phyloP scores from a whole-genome alignment of 2,888 invertebrate species.

The Drepana falcataria region DNA sequence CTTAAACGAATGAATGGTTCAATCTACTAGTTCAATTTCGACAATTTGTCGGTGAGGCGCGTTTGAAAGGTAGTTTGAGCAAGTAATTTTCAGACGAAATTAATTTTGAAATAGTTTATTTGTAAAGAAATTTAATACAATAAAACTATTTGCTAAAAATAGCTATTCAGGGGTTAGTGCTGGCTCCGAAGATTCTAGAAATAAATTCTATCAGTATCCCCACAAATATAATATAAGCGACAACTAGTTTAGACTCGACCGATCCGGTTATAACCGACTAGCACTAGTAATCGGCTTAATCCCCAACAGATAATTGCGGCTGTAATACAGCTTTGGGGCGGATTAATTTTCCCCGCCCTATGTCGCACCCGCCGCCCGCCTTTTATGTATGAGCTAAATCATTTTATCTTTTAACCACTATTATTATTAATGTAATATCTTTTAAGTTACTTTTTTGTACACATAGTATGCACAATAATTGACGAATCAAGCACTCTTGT shows the following conservation, averaged over 20 bases:
- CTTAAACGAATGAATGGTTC: conserved; percentile 7
- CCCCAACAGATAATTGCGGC: conserved; percentile 51
- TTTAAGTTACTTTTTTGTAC: too few relatives aligned
- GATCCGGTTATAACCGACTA: conserved; percentile 21
- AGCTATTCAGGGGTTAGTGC: too few relatives aligned
- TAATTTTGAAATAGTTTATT: conserved; percentile 5
- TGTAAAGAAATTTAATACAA: not conserved
- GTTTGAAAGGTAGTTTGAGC: conserved; percentile 31
- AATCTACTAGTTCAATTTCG: conserved; percentile 21
- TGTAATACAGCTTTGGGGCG: conserved; percentile 47
- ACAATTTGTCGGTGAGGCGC: conserved; percentile 60
- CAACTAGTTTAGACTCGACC: conserved; percentile 21
- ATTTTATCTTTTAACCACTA: conserved; percentile 12
- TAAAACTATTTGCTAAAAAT: too few relatives aligned
- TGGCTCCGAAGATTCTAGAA: too few relatives aligned
- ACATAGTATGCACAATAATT: too few relatives aligned
- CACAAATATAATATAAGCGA: conserved; percentile 7
- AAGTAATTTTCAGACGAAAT: conserved; percentile 2
- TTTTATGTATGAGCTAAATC: conserved; percentile 1
- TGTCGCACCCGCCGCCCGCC: conserved; percentile 27
- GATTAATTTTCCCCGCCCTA: conserved; percentile 54
- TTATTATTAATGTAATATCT: not conserved
- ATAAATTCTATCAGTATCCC: conserved; percentile 5
- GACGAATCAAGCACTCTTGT: too few relatives aligned
- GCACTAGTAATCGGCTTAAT: conserved; percentile 35